These are phyloP conservation scores for Echinops telfairi DNA, from an alignment of 2,113 vertebrate species.

Conservation along the genomic window DNA sequence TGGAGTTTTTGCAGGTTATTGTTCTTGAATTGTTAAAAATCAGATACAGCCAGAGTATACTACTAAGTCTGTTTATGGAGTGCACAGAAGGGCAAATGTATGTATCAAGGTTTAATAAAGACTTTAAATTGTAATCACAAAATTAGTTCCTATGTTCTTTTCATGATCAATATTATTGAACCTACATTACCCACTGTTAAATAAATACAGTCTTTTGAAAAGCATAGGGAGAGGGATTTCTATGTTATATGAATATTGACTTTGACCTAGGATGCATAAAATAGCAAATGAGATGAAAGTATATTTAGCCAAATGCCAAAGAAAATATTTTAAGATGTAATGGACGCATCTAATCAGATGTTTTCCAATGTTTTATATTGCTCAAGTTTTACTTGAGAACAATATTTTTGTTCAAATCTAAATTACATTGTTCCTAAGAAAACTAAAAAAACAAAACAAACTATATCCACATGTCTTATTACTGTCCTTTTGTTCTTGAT, in stretches of 20 bases:
- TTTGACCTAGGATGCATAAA: constrained; percentile 39
- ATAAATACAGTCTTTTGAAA: background rate
- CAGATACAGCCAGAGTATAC: background rate
- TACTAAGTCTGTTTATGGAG: background rate
- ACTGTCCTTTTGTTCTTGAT: constrained; percentile 9
- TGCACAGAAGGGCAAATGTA: background rate
- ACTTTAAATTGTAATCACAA: constrained; percentile 37
- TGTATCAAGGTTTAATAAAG: background rate
- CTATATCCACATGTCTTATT: background rate
- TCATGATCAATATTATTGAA: background rate
- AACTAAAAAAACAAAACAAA: constrained; percentile 26
- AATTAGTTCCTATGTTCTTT: background rate
- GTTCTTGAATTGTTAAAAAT: background rate
- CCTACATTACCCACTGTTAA: background rate
- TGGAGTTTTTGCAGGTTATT: too few relatives aligned
- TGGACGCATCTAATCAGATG: constrained; percentile 52
- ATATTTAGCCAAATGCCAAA: constrained; percentile 55
- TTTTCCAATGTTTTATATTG: constrained; percentile 18
- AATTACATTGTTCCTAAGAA: constrained; percentile 24
- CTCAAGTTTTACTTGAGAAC: constrained; percentile 27
- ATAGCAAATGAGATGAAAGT: constrained; percentile 27
- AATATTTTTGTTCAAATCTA: constrained; percentile 45
- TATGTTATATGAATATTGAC: constrained; percentile 25
- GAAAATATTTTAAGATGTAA: constrained; percentile 54
- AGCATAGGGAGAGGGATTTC: background rate